phyloP scores from a whole-genome alignment of 2,113 vertebrate genomes.

The Kryptolebias marmoratus region DNA sequence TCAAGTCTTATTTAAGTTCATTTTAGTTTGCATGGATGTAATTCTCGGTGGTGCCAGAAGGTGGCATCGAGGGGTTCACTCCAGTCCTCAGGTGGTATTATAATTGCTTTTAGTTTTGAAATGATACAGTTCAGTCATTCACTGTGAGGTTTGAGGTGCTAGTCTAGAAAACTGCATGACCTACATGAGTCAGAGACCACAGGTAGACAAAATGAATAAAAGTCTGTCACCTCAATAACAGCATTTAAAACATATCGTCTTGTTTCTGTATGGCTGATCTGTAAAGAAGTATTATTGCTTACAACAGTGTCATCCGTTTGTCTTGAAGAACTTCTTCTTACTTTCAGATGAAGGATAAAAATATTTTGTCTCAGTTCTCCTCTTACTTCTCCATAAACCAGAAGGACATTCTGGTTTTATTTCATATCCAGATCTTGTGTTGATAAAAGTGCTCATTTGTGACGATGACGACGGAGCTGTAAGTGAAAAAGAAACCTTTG shows the following conservation, averaged over 20 bases:
- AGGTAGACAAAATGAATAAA: constrained; percentile 19
- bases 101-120: constrained; percentile 27
- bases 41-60: constrained; percentile 73
- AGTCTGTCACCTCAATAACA: constrained; percentile 3
- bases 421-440: constrained; percentile 48
- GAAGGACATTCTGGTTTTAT: constrained; percentile 49
- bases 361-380: constrained; percentile 36
- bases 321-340: constrained; percentile 32
- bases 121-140: constrained; percentile 35
- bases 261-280: constrained; percentile 18
- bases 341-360: constrained; percentile 14
- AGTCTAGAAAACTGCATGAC: not conserved
- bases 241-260: constrained; percentile 3
- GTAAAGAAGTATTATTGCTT: constrained; percentile 43
- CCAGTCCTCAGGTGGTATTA: not conserved
- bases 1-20: not conserved
- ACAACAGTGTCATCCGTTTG: constrained; percentile 34
- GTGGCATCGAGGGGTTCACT: constrained; percentile 51
- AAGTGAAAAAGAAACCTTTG: constrained; percentile 63
- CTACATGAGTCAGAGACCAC: constrained; percentile 46
- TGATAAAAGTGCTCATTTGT: constrained; percentile 69
- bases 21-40: constrained; percentile 26
- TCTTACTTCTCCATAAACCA: constrained; percentile 28
- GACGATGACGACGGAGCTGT: constrained; percentile 50
- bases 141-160: not conserved